Base-by-base conservation (phyloP, 1,140 invertebrate species). In the Pseudobourletiella spinata region DNA sequence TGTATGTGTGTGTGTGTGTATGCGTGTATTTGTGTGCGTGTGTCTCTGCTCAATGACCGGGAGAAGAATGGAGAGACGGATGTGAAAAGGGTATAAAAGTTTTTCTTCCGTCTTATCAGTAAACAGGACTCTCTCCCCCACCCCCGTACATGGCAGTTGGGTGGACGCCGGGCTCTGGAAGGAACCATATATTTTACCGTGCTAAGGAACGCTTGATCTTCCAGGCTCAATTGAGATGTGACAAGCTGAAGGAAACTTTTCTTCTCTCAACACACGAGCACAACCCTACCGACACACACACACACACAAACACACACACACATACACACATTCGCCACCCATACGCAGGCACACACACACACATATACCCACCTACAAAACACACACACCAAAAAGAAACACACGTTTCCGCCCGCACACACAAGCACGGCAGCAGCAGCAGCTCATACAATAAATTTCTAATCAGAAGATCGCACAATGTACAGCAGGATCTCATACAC, bases 381-480 rank as follows among this genome's bases (percentile, higher is more conserved):
- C n/a, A n/a, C n/a, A n/a, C n/a, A n/a, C n/a, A n/a, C n/a, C n/a
- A n/a, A n/a, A n/a, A n/a, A n/a, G n/a, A n/a, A n/a, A n/a, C n/a
- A n/a, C n/a, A n/a, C n/a, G n/a, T n/a, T n/a, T n/a, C n/a, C n/a
- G n/a, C n/a, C n/a, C n/a, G n/a, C n/a, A n/a, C n/a, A n/a, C n/a
- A n/a, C n/a, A n/a, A n/a, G n/a, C n/a, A n/a, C n/a, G n/a, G n/a
- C n/a, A n/a, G n/a, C n/a, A n/a, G 2, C 24, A 62, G 59, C 52
- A 63, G 63, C 65, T 68, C 60, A 65, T 65, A 65, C 67, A 68
- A 68, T 68, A 68, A 68, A 65, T 65, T 65, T 65, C 60, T 68
- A 68, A 68, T 68, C 67, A 64, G 60, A 18, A 63, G 65, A 63
- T 66, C 60, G 59, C 22, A 30, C 52, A 18, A 55, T 32, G 52